phyloP scores from a whole-genome alignment of 2,797 vertebrate genomes.

The Rhabdomys pumilio region DNA sequence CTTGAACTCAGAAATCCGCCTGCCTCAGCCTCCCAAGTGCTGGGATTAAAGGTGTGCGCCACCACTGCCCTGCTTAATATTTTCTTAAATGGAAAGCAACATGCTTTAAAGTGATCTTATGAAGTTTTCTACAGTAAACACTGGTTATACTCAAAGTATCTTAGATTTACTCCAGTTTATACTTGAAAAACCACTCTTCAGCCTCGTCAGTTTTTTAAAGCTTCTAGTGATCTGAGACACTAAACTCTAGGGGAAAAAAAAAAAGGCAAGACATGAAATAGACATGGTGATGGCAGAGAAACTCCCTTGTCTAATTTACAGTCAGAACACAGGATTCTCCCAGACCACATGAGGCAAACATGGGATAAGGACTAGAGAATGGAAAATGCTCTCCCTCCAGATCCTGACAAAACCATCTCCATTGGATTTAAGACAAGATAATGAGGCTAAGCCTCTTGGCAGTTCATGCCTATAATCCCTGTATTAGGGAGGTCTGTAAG shows the following conservation, averaged over 20 bases:
- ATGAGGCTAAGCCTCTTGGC: not conserved
- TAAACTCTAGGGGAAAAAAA: not conserved
- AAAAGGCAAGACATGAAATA: constrained; percentile 8
- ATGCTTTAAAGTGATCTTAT: constrained; percentile 21
- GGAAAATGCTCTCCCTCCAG: not conserved
- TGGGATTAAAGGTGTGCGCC: too few relatives aligned
- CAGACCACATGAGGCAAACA: not conserved
- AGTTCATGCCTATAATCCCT: not conserved
- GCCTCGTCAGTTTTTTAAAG: not conserved
- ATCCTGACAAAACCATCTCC: constrained; percentile 31
- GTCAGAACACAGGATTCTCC: constrained; percentile 37
- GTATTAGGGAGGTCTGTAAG: not conserved
- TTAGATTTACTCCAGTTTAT: not conserved
- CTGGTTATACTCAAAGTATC: constrained; percentile 37
- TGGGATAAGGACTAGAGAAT: constrained; percentile 17
- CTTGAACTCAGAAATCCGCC: too few relatives aligned
- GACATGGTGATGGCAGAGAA: not conserved
- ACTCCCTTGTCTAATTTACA: not conserved
- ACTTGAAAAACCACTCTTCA: not conserved
- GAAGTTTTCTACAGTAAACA: constrained; percentile 4
- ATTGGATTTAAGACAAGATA: constrained; percentile 11
- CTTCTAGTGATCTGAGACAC: constrained; percentile 44
- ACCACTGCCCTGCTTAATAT: constrained; percentile 19
- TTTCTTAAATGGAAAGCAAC: not conserved
- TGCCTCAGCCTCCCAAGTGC: too few relatives aligned